Evolutionary conservation across 2,797 vertebrate genomes (phyloP), one percentile per base, ranked within the genome.

Genomic region (Staurois parvus): DNA sequence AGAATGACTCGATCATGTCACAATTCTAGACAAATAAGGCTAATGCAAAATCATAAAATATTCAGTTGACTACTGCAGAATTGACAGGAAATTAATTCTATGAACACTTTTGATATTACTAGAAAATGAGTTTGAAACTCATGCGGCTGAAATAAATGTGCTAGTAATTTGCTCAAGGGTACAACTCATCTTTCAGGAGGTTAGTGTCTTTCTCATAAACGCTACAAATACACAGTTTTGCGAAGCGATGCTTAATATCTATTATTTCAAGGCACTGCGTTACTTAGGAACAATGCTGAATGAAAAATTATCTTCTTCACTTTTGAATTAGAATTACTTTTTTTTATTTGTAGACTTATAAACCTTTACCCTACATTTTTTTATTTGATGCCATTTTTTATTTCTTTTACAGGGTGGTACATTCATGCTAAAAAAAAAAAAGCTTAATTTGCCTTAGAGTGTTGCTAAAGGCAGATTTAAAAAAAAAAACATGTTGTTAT

Each of bases 11-110:
- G 95, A 97, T 97, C 96, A 92, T 95, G 96, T 96, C 96, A 95
- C 95, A 96, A 97, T 95, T 94, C 95, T 95, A 96, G 95, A 96
- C 96, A 99, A 98, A 98, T 95, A 98, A 93, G 96, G 94, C 94
- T 95, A 96, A 97, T 97, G 97, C 92, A 96, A 95, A 94, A 95
- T 96, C 95, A 98, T 98, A 91, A 98, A 98, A 98, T 97, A 98
- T 98, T 98, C 95, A 98, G 95, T 91, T 91, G 89, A 94, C 94
- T 94, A 95, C 94, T 94, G 93, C 95, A 93, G 94, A 94, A 95
- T 94, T 95, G 95, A 95, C 95, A 95, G 95, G 93, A 95, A 93
- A 97, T 95, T 96, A 94, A 96, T 94, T 96, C 94, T 94, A 94
- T 91, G 95, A 96, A 96, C 93, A 94, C 93, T 94, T 96, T 94